Conservation (phyloP, 2,888 invertebrate genomes). For the Lacanobia oleracea region DNA sequence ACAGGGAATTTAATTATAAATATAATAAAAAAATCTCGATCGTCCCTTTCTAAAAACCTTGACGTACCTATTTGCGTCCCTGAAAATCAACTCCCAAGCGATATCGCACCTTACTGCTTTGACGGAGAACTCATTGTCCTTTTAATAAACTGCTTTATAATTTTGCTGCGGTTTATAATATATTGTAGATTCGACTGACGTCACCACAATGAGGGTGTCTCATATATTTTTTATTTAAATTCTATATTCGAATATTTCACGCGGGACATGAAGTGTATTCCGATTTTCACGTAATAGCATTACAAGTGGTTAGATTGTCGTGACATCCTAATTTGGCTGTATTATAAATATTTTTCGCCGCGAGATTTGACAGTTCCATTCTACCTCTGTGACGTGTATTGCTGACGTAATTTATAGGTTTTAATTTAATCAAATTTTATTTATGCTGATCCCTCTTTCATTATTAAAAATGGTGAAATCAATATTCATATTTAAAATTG, state of each 20-base stretch:
- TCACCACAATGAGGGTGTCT: constrained; percentile 86
- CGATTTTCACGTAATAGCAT: constrained; percentile 77
- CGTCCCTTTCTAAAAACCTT: constrained; percentile 84
- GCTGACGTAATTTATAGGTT: constrained; percentile 51
- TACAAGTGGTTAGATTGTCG: constrained; percentile 74
- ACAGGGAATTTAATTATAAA: constrained; percentile 90
- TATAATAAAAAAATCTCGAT: constrained; percentile 88
- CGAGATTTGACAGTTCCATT: constrained; percentile 65
- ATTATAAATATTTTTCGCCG: constrained; percentile 63
- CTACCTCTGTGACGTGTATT: constrained; percentile 55
- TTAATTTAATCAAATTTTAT: constrained; percentile 54
- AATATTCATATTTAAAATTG: constrained; percentile 40
- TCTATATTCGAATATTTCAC: constrained; percentile 82
- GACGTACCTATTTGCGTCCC: constrained; percentile 67
- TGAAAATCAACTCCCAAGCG: constrained; percentile 71
- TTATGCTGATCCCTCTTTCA: constrained; percentile 36
- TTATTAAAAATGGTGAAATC: constrained; percentile 32
- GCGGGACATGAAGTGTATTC: constrained; percentile 83
- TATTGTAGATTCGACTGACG: constrained; percentile 87
- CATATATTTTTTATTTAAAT: constrained; percentile 85
- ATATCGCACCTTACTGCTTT: constrained; percentile 77
- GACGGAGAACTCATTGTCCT: constrained; percentile 68
- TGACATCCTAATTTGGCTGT: constrained; percentile 78
- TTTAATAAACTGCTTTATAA: constrained; percentile 65
- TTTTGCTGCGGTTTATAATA: constrained; percentile 80